A percentile compares a stretch with the other conserved stretches of the same genome.
These are phyloP conservation scores for Zaprionus davidi DNA, from an alignment of 1,140 invertebrate species.

Conservation along the genomic window DNA sequence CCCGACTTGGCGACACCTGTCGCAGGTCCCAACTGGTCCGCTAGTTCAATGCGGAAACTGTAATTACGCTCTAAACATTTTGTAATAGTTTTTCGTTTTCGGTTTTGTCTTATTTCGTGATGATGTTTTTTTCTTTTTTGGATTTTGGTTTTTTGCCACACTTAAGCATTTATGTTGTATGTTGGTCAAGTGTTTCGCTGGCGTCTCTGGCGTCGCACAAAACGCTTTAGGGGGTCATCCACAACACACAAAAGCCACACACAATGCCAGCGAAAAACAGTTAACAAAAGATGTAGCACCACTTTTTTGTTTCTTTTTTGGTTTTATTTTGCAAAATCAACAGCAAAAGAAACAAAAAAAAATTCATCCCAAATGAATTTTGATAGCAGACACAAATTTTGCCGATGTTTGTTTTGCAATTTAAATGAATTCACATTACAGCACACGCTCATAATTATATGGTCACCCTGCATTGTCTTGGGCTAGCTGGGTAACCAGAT, in stretches of 20 bases:
- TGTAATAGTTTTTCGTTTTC: constrained; percentile 70
- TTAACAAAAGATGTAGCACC: constrained; percentile 56
- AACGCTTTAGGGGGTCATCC: constrained; percentile 51
- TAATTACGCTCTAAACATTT: constrained; percentile 78
- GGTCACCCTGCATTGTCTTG: constrained; percentile 42
- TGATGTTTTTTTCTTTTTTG: constrained; percentile 31
- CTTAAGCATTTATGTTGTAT: constrained; percentile 74
- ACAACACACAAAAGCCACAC: constrained; percentile 56
- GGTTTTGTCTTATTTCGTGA: constrained; percentile 52
- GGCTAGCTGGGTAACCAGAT: constrained; percentile 3
- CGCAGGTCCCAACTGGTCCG: constrained; percentile 3
- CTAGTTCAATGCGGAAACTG: constrained; percentile 71
- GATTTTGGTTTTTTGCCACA: constrained; percentile 37
- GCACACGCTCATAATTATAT: constrained; percentile 49
- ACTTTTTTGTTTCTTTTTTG: background rate
- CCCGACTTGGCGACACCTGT: constrained; percentile 49
- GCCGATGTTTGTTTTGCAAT: constrained; percentile 67
- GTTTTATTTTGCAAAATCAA: constrained; percentile 47
- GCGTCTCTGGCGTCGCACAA: constrained; percentile 20
- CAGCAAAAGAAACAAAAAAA: constrained; percentile 43
- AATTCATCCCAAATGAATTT: constrained; percentile 10
- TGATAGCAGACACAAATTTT: constrained; percentile 31
- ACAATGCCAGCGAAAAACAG: constrained; percentile 64
- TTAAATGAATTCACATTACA: constrained; percentile 75
- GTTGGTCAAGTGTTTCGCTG: constrained; percentile 73